Conservation (phyloP, 2,797 vertebrate species). For the Todus mexicanus region DNA sequence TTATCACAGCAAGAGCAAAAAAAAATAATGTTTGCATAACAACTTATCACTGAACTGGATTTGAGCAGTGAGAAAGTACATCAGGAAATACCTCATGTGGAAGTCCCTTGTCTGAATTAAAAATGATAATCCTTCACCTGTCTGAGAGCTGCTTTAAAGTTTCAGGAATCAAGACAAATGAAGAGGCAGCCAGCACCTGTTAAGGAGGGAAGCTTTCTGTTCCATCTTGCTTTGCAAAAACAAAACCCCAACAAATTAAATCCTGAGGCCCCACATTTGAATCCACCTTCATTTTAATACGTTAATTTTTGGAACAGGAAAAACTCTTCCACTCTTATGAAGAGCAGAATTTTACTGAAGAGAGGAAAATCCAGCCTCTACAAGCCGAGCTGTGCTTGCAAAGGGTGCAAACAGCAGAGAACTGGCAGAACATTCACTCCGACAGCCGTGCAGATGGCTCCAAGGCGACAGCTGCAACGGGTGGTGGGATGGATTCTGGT, state of each 20-base stretch:
- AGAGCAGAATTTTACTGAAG: neutral
- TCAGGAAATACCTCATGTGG: neutral
- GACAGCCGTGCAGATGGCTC: neutral
- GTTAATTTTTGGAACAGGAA: neutral
- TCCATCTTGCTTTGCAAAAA: neutral
- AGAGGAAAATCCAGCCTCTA: neutral
- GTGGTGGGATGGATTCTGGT: neutral
- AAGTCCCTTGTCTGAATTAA: neutral
- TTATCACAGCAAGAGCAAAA: neutral
- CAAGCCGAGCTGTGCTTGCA: neutral
- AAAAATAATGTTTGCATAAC: neutral
- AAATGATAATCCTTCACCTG: neutral
- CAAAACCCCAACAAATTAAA: neutral
- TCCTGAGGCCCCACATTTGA: neutral
- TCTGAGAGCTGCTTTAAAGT: neutral
- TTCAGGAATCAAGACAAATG: neutral
- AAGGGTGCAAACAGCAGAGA: neutral
- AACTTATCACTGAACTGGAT: neutral
- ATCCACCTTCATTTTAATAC: neutral
- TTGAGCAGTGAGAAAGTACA: neutral
- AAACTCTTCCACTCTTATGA: neutral
- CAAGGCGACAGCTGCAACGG: neutral
- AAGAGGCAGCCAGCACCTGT: neutral
- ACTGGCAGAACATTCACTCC: neutral
- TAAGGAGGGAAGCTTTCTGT: neutral